Evolutionary conservation across 2,113 vertebrate genomes (phyloP).

Genomic region (Chiloscyllium plagiosum): DNA sequence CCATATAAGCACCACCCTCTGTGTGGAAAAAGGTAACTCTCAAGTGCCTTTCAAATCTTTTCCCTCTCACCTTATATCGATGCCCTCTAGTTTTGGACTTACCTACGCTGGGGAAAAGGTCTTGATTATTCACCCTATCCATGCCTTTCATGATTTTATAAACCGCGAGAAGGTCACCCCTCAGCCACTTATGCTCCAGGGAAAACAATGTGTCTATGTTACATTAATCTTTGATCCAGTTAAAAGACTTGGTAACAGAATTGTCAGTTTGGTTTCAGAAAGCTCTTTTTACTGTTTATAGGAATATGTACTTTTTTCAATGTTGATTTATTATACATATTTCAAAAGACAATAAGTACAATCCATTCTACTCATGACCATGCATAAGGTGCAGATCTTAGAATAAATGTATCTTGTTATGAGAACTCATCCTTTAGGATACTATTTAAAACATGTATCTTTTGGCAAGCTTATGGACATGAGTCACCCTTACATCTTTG

Average conservation of each 20-base stretch:
- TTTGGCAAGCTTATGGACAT: background rate
- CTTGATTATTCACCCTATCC: too few relatives aligned
- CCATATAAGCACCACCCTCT: too few relatives aligned
- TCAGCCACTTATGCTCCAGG: too few relatives aligned
- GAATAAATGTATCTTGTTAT: background rate
- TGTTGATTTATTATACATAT: background rate
- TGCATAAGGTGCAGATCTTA: background rate
- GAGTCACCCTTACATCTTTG: background rate
- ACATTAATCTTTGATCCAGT: background rate
- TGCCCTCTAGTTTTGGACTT: too few relatives aligned
- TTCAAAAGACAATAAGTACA: background rate
- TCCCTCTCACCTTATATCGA: too few relatives aligned
- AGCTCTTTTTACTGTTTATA: background rate
- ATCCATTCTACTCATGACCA: background rate
- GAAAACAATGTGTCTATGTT: background rate
- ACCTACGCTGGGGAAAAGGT: too few relatives aligned
- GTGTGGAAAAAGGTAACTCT: too few relatives aligned
- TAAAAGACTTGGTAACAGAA: background rate
- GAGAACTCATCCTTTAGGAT: background rate
- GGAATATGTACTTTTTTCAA: background rate
- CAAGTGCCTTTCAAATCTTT: too few relatives aligned
- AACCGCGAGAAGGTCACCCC: too few relatives aligned
- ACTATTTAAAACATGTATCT: background rate
- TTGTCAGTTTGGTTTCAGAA: background rate
- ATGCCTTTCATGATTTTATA: too few relatives aligned